Conservation (phyloP, 2,113 vertebrate species). For the Rhynchomys soricoides region DNA sequence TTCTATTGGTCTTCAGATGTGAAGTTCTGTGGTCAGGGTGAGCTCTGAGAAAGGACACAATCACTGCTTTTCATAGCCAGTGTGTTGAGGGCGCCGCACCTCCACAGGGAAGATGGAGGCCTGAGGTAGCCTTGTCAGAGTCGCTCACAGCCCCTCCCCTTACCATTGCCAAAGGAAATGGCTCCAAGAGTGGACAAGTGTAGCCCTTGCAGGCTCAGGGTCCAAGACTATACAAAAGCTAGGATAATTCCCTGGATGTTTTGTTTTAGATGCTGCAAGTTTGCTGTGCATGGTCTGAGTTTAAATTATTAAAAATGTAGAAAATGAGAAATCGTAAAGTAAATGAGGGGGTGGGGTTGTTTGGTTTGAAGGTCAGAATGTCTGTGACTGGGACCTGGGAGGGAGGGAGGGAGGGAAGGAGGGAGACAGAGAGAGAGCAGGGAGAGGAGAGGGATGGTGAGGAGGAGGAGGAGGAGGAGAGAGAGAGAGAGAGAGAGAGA, state of each 20-base stretch:
- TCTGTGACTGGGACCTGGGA: not conserved
- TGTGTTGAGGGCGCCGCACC: not conserved
- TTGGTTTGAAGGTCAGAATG: not conserved
- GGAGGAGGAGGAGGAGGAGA: accelerated
- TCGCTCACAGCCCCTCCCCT: not conserved
- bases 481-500: no score
- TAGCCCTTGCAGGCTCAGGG: not conserved
- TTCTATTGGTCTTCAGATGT: not conserved
- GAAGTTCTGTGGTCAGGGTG: not conserved
- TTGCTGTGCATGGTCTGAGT: not conserved
- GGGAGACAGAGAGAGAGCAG: accelerated
- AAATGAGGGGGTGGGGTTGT: not conserved
- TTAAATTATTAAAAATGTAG: not conserved
- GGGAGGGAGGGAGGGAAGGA: not conserved
- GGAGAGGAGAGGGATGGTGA: not conserved
- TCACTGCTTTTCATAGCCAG: not conserved
- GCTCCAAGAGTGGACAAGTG: not conserved
- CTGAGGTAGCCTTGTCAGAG: not conserved
- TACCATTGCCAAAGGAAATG: not conserved
- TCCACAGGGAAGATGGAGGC: not conserved
- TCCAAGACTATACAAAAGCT: not conserved
- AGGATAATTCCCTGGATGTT: not conserved
- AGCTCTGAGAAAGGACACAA: not conserved
- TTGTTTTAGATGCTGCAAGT: slow-evolving; percentile 14
- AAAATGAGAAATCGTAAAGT: not conserved